A percentile compares a stretch with the other conserved stretches of the same genome.
Conservation (phyloP, 2,797 vertebrate genomes). For the Serranus cabrilla region DNA sequence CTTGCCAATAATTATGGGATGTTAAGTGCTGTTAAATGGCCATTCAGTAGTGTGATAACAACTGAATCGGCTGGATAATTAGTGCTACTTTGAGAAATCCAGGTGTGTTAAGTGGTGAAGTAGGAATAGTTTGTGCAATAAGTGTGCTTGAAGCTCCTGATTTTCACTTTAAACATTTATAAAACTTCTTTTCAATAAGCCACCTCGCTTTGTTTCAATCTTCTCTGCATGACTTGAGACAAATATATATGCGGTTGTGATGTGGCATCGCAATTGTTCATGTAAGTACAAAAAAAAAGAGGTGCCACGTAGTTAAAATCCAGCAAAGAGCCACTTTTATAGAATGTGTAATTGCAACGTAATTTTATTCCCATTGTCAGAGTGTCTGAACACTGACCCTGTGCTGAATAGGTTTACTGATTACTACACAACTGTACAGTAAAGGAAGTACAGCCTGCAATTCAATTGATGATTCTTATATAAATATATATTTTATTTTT, state of each 20-base stretch:
- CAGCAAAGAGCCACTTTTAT: neutral
- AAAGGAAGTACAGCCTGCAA: neutral
- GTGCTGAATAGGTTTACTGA: neutral
- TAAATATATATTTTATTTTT: slow-evolving; percentile 2
- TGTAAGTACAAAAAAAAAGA: neutral
- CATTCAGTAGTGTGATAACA: too few relatives aligned
- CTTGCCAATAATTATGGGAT: too few relatives aligned
- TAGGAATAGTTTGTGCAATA: too few relatives aligned
- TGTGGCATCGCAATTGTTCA: neutral
- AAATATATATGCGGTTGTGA: neutral
- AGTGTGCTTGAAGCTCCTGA: too few relatives aligned
- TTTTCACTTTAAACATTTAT: too few relatives aligned
- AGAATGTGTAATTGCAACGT: neutral
- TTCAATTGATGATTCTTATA: neutral
- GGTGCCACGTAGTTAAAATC: neutral
- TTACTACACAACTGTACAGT: neutral
- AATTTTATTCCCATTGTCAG: neutral
- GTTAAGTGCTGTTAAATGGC: too few relatives aligned
- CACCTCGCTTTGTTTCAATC: slow-evolving; percentile 5
- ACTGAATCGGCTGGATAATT: too few relatives aligned
- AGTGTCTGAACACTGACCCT: neutral
- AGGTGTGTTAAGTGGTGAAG: neutral
- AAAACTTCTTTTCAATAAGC: neutral
- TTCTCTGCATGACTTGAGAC: neutral
- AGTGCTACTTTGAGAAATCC: neutral